These are phyloP conservation scores for Alces alces DNA, from an alignment of 2,113 vertebrate genomes.

Conservation along the genomic window DNA sequence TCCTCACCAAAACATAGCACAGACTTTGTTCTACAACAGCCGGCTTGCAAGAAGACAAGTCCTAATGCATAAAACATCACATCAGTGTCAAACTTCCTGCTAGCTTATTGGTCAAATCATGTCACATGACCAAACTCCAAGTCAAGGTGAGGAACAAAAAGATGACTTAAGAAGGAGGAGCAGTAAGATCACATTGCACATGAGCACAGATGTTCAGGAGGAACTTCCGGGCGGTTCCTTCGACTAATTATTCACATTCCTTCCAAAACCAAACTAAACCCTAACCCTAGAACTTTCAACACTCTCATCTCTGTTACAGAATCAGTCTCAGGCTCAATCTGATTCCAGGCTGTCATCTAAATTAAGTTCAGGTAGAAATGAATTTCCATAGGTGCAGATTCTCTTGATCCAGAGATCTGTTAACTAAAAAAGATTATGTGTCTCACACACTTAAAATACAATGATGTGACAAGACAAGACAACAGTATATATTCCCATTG, in stretches of 20 bases:
- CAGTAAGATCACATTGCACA: fast-evolving
- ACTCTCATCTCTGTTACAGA: neutral
- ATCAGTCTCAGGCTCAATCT: neutral
- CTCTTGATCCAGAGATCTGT: neutral
- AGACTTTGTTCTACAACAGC: neutral
- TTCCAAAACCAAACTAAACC: neutral
- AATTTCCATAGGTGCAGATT: neutral
- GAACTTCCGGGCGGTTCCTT: neutral
- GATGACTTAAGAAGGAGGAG: neutral
- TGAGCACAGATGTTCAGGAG: neutral
- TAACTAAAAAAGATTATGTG: neutral
- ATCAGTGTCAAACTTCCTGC: neutral
- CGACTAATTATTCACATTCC: neutral
- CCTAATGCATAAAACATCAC: fast-evolving
- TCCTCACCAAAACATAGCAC: neutral
- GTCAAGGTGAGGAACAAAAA: neutral
- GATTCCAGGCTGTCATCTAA: neutral
- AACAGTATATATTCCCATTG: neutral
- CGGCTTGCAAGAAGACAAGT: neutral
- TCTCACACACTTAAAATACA: neutral
- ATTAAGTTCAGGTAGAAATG: neutral
- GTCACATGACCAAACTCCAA: neutral
- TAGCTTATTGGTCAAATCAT: neutral
- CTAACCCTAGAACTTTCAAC: neutral
- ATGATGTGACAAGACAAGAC: neutral